Evolutionary conservation across 2,797 vertebrate species (phyloP).

Genomic region (Psittacula echo): DNA sequence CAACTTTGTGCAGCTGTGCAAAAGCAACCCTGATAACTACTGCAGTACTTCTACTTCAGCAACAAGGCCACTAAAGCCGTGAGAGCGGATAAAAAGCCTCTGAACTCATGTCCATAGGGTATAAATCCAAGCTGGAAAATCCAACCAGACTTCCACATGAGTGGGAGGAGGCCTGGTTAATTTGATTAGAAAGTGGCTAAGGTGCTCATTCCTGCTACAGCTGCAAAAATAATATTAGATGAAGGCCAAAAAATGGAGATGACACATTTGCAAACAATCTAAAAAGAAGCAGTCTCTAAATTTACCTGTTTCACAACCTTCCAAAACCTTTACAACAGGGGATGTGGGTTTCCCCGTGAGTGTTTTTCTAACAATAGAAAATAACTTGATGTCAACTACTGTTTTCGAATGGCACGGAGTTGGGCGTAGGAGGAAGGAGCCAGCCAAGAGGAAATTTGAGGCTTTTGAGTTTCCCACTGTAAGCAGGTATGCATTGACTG

Average conservation of each 20-base stretch:
- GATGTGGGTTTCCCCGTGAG: slow-evolving; percentile 40
- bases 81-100: background rate
- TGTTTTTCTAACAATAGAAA: slow-evolving; percentile 49
- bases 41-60: background rate
- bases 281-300: background rate
- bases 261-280: background rate
- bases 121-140: slow-evolving; percentile 36
- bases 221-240: background rate
- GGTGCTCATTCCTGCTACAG: background rate
- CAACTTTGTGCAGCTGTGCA: background rate
- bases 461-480: slow-evolving; percentile 61
- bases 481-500: slow-evolving; percentile 64
- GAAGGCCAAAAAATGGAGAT: background rate
- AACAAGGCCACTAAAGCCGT: background rate
- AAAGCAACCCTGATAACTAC: background rate
- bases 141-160: slow-evolving; percentile 17
- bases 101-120: slow-evolving; percentile 31
- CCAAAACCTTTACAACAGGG: slow-evolving; percentile 12
- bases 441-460: slow-evolving; percentile 70
- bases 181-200: slow-evolving; percentile 33
- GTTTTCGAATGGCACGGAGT: background rate
- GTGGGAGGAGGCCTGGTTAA: background rate
- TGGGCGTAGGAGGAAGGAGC: slow-evolving; percentile 56
- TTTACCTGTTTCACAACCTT: slow-evolving; percentile 29
- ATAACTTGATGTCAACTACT: slow-evolving; percentile 45